phyloP scores from a whole-genome alignment of 2,888 invertebrate genomes.

The Epiperipatus broadwayi region DNA sequence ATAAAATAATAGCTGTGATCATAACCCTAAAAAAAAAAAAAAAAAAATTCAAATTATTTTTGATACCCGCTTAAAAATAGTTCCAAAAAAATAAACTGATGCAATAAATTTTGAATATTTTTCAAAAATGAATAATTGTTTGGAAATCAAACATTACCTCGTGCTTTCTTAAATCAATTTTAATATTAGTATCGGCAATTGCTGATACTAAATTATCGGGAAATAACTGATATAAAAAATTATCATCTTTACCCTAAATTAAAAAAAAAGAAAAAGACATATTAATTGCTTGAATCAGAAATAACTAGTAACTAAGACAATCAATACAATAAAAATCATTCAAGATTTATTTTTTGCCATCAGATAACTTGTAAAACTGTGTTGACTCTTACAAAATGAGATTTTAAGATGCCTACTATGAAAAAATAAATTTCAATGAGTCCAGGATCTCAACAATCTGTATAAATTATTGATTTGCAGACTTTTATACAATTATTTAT shows the following conservation, averaged over 20 bases:
- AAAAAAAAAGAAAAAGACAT: conserved; percentile 13
- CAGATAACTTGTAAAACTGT: no score
- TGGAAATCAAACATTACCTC: conserved; percentile 14
- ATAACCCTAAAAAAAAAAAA: conserved; percentile 41
- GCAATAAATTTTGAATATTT: conserved; percentile 1
- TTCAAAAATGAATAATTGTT: conserved; percentile 8
- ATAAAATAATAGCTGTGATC: conserved; percentile 91
- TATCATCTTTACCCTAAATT: conserved; percentile 56
- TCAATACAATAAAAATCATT: no score
- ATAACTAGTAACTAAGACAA: no score
- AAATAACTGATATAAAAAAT: conserved; percentile 55
- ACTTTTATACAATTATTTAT: no score
- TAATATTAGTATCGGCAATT: conserved; percentile 46
- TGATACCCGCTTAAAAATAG: not conserved
- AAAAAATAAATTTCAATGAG: no score
- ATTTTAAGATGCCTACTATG: no score
- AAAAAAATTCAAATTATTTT: conserved; percentile 6
- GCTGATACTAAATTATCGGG: conserved; percentile 63
- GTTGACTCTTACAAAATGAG: no score
- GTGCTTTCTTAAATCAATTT: conserved; percentile 18
- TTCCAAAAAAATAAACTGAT: conserved; percentile 13
- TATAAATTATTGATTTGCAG: no score
- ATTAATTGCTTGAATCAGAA: no score
- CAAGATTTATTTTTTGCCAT: no score
- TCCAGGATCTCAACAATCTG: no score